Evolutionary conservation across 2,888 invertebrate genomes (phyloP), one percentile per base, ranked within the genome.

Genomic region (Branchellion lobata): DNA sequence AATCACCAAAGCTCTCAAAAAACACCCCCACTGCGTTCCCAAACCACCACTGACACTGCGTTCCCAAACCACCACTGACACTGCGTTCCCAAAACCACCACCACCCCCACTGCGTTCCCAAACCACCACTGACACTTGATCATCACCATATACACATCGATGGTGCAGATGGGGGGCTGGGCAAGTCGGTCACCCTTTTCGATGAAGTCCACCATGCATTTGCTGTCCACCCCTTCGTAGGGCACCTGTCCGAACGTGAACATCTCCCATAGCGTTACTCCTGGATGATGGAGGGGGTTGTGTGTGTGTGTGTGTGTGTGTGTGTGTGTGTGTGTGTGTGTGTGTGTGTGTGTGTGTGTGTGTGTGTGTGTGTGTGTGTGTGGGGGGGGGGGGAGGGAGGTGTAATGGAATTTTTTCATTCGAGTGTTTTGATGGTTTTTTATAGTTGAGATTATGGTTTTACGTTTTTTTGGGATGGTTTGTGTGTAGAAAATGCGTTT

Each of bases 211-310:
- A 95, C 95, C 72, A 99, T 96, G 86, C 96, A 94, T 85, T 93
- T 90, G 1, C 96, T 95, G 0, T 93, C 91, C 76, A 96, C 92
- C 85, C 92, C 93, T 85, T 96, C 96, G 85, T 97, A 97, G 0
- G 98, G 97, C 80, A 94, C 91, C 74, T 93, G 93, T 21, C 98
- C 99, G 84, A 95, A 98, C 0, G 97, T 97, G 69, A 99, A 89
- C 81, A 99, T 89, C 86, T 99, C 99, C 99, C 99, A 99, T 79
- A 97, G 93, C 0, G 98, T 98, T 0, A 99, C 96, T 82, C 91
- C 90, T 90, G 83, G 1, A 83, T 81, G 31, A 0, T 36, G 27
- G 14, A 27, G 51, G 5, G 33, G 11, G 29, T 65, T n/a, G n/a
- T 14, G 27, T 72, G n/a, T n/a, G n/a, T n/a, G n/a, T n/a, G n/a